Evolutionary conservation across 1,140 invertebrate species (phyloP).

Genomic region (Aporrectodea caliginosa): DNA sequence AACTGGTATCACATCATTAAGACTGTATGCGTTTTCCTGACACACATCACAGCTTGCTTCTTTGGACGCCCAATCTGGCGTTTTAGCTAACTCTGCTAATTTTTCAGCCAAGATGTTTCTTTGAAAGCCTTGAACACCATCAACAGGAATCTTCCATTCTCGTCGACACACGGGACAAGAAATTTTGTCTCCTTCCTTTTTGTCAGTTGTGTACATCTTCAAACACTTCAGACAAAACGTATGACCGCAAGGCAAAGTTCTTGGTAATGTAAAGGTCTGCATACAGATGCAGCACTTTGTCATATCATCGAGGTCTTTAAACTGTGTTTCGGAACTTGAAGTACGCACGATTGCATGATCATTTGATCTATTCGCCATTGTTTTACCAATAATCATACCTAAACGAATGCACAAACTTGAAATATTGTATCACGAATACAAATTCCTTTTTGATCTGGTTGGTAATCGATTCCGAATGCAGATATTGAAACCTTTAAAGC

Average conservation of each 20-base stretch:
- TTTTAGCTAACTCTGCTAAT: not conserved
- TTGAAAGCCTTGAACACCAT: conserved; percentile 10
- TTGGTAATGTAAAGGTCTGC: conserved; percentile 27
- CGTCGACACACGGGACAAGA: conserved; percentile 31
- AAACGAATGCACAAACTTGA: too few relatives aligned
- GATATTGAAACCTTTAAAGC: too few relatives aligned
- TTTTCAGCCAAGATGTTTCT: not conserved
- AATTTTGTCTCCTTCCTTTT: not conserved
- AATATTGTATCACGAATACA: too few relatives aligned
- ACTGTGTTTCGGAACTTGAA: too few relatives aligned
- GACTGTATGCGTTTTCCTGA: not conserved
- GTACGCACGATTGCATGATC: too few relatives aligned
- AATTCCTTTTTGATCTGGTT: too few relatives aligned
- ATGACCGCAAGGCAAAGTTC: conserved; percentile 34
- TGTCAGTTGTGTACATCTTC: conserved; percentile 23
- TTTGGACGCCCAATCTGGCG: not conserved
- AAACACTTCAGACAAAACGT: conserved; percentile 35
- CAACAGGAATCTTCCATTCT: conserved; percentile 9
- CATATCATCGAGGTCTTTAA: too few relatives aligned
- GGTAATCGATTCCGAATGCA: too few relatives aligned
- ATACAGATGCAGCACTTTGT: conserved; percentile 31
- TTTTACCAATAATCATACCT: too few relatives aligned
- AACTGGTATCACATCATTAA: not conserved
- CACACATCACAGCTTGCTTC: not conserved
- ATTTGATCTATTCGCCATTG: too few relatives aligned